These are phyloP conservation scores for Carassius gibelio DNA, from an alignment of 2,113 vertebrate species.

Conservation along the genomic window DNA sequence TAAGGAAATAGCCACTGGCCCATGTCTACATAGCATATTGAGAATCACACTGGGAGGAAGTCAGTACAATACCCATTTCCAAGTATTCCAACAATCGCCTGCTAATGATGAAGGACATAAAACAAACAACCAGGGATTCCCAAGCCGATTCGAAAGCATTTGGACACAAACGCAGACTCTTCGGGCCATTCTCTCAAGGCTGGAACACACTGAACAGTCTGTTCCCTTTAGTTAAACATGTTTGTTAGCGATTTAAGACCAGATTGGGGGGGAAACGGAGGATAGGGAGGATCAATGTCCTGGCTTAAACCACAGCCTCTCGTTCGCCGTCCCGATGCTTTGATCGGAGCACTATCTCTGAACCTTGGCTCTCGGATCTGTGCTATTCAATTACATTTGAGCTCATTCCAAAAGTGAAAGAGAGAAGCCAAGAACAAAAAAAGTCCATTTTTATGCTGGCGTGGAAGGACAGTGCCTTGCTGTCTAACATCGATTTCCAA, in stretches of 20 bases:
- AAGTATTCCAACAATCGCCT: slow-evolving; percentile 32
- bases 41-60: slow-evolving; percentile 31
- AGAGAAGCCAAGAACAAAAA: neutral
- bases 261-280: neutral
- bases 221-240: slow-evolving; percentile 27
- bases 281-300: slow-evolving; percentile 23
- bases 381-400: slow-evolving; percentile 33
- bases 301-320: neutral
- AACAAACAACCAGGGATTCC: slow-evolving; percentile 17
- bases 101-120: slow-evolving; percentile 6
- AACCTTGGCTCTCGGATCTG: slow-evolving; percentile 1
- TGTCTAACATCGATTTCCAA: slow-evolving; percentile 58
- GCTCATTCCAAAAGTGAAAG: slow-evolving; percentile 3
- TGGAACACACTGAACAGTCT: neutral
- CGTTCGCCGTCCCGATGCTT: neutral
- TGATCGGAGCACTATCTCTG: slow-evolving; percentile 10
- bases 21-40: slow-evolving; percentile 28
- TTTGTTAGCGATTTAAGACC: slow-evolving; percentile 28
- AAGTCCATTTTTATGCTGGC: slow-evolving; percentile 33
- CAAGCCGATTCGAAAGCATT: neutral
- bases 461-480: slow-evolving; percentile 43
- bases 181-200: neutral
- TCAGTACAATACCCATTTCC: slow-evolving; percentile 37
- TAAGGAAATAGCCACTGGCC: slow-evolving; percentile 12
- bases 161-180: neutral